Base-by-base conservation (phyloP, 2,797 vertebrate genomes). In the Eulemur coronatus region DNA sequence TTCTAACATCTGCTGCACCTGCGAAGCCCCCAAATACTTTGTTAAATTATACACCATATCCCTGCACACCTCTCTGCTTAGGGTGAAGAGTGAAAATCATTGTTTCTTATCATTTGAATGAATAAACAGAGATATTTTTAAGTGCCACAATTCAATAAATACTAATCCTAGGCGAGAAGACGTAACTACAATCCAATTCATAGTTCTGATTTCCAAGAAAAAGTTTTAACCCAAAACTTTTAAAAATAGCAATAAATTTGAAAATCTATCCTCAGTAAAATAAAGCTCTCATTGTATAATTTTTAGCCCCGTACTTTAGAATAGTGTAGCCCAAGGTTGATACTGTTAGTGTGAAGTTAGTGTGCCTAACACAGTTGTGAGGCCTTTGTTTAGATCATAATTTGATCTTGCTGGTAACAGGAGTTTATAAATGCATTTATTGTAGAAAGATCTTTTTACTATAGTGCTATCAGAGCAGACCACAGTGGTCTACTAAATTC, bases 31-130 rank as follows among this genome's bases (percentile, higher is more conserved):
- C 28, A 46, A 4, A 12, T 9, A 6, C 13, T 46, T 30, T 41
- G 7, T 30, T 17, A 13, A 20, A 15, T 4, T 5, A 8, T 0
- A 52, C 26, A 0, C 12, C 65, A 0, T 7, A 22, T 0, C 1
- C 26, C 46, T 48, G 5, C 3, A 11, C 15, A 8, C 4, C 15
- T 30, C 18, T 46, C 4, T 17, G 24, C 63, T 63, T 46, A 13
- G 8, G 2, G 0, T 15, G 14, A 26, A 41, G 63, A 59, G 3
- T 3, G 30, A 33, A 35, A 67, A 52, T 1, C 24, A 2, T 10
- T 5, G 4, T 1, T 61, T 30, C 10, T 41, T n/a, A 38, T 7
- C 30, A 5, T 5, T 4, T 26, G 48, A 26, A 20, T 41, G 80
- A 57, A 65, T 7, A 28, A 13, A 48, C 2, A 26, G 50, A 65